phyloP scores from a whole-genome alignment of 2,888 invertebrate genomes.

The Athrips mouffetella region DNA sequence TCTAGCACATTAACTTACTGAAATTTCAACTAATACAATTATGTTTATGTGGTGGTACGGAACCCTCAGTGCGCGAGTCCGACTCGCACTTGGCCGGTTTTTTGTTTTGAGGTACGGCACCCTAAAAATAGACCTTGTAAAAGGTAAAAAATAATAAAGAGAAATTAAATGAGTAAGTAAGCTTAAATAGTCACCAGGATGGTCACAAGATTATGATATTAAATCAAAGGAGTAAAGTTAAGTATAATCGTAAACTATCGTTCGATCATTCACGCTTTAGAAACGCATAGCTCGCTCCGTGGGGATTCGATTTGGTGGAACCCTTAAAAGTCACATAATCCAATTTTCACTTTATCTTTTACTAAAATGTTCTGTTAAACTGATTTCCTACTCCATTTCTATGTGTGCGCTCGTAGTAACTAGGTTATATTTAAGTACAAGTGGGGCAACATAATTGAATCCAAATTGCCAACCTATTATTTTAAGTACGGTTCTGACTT shows the following conservation, averaged over 20 bases:
- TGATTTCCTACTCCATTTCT: constrained; percentile 19
- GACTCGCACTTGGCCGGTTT: too few species aligned
- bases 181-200: too few species aligned
- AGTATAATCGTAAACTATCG: background rate
- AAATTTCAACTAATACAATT: too few species aligned
- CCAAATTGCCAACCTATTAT: constrained; percentile 14
- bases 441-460: constrained; percentile 15
- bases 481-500: constrained; percentile 13
- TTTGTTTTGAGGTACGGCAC: too few species aligned
- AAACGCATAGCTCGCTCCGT: constrained; percentile 12
- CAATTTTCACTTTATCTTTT: constrained; percentile 46
- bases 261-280: background rate
- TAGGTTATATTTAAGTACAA: constrained; percentile 5
- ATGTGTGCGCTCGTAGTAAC: constrained; percentile 5
- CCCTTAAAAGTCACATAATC: constrained; percentile 54
- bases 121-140: too few species aligned
- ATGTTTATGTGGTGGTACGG: too few species aligned
- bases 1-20: too few species aligned
- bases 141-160: too few species aligned
- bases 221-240: too few species aligned
- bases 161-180: too few species aligned
- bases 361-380: constrained; percentile 24
- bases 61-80: too few species aligned
- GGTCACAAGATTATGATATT: too few species aligned
- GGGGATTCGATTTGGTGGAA: constrained; percentile 49